These are phyloP conservation scores for Pangasius larnaudii DNA, from an alignment of 2,797 vertebrate genomes.

Conservation along the genomic window DNA sequence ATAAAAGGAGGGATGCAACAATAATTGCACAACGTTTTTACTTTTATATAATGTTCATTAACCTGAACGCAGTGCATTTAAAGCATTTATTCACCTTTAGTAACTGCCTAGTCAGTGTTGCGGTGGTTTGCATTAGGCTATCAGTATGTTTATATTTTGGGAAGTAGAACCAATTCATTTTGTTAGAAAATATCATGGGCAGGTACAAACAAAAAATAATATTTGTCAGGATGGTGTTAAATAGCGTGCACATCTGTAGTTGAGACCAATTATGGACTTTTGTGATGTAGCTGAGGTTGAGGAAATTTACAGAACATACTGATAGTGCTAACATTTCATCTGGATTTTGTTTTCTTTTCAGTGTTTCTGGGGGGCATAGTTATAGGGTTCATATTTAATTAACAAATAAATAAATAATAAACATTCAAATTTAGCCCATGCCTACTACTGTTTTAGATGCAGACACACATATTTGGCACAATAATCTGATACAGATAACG, in stretches of 20 bases:
- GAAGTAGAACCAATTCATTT: not conserved
- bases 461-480: too few relatives aligned
- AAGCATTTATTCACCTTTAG: too few relatives aligned
- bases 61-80: too few relatives aligned
- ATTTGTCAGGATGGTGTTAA: not conserved
- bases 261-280: not conserved
- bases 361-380: not conserved
- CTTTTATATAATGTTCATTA: too few relatives aligned
- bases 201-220: not conserved
- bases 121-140: too few relatives aligned
- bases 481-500: too few relatives aligned
- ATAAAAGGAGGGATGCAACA: too few relatives aligned
- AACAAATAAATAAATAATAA: not conserved
- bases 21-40: too few relatives aligned
- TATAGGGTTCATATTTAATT: not conserved
- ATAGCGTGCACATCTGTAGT: not conserved
- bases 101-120: too few relatives aligned
- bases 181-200: not conserved
- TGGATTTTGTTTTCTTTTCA: not conserved
- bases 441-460: not conserved
- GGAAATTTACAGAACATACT: not conserved
- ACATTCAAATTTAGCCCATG: not conserved
- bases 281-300: not conserved
- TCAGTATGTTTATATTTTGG: too few relatives aligned
- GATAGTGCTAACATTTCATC: not conserved